Percentiles rank a stretch among this genome's conserved stretches.
Evolutionary conservation across 2,797 vertebrate species (phyloP).

Genomic region (Myotis daubentonii): DNA sequence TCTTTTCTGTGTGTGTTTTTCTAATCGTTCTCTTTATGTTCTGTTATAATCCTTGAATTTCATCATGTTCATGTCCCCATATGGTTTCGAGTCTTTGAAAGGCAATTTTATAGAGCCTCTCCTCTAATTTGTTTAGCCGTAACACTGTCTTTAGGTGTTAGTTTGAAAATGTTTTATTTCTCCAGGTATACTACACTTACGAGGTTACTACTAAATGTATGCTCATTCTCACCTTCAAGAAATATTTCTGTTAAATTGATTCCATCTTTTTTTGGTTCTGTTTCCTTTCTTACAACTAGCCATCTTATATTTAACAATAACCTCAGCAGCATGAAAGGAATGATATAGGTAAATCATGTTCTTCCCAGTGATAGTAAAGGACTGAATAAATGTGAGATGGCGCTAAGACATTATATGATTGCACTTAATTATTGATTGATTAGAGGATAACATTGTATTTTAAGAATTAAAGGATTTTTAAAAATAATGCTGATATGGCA

Average conservation of each 20-base stretch:
- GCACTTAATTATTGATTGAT: neutral
- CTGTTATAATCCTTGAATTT: constrained; percentile 1
- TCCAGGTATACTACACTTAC: neutral
- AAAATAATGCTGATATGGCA: neutral
- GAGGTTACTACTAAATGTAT: neutral
- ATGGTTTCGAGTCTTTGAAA: constrained; percentile 45
- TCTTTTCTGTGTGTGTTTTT: neutral
- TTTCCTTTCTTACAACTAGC: constrained; percentile 14
- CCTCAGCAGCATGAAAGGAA: neutral
- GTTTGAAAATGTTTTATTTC: neutral
- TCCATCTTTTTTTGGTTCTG: neutral
- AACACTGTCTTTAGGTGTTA: neutral
- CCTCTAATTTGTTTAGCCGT: constrained; percentile 18
- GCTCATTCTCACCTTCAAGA: neutral
- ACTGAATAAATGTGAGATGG: neutral
- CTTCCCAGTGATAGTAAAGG: neutral
- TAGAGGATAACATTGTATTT: neutral
- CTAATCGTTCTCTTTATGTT: neutral
- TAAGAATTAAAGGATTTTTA: constrained; percentile 27
- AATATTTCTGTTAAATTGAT: constrained; percentile 27
- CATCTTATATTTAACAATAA: neutral
- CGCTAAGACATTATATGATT: neutral
- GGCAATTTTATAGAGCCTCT: neutral
- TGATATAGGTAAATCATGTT: neutral
- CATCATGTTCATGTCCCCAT: neutral